Evolutionary conservation across 1,140 invertebrate genomes (phyloP).

Genomic region (Triops cancriformis): DNA sequence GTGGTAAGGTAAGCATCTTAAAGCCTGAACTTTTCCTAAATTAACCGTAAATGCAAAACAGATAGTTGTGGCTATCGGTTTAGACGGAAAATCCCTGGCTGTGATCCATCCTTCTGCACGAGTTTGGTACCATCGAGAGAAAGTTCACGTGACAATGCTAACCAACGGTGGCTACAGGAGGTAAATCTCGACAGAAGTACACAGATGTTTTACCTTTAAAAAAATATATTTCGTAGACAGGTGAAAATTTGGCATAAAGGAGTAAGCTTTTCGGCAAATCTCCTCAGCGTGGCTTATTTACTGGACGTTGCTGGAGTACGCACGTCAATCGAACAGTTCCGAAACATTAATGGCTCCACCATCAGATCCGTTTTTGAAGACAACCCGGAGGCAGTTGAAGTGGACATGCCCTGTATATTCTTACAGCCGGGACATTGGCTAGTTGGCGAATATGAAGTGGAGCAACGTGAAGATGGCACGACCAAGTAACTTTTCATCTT

Average conservation of each 20-base stretch:
- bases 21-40: too few relatives aligned
- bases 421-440: neutral
- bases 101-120: neutral
- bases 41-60: neutral
- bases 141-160: neutral
- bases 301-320: neutral
- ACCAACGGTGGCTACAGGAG: neutral
- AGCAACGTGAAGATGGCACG: neutral
- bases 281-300: neutral
- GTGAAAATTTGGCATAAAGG: neutral
- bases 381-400: neutral
- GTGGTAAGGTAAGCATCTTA: neutral
- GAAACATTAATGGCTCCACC: neutral
- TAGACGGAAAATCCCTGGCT: neutral
- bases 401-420: neutral
- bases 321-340: neutral
- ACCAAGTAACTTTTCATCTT: neutral
- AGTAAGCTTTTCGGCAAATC: neutral
- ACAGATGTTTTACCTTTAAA: neutral
- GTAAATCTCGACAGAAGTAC: neutral
- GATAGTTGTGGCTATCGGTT: neutral
- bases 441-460: neutral
- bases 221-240: neutral
- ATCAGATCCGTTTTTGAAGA: neutral
- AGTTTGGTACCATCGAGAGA: conserved; percentile 1